These are phyloP conservation scores for Tetraneura akinire DNA, from an alignment of 1,140 invertebrate species.

Conservation along the genomic window DNA sequence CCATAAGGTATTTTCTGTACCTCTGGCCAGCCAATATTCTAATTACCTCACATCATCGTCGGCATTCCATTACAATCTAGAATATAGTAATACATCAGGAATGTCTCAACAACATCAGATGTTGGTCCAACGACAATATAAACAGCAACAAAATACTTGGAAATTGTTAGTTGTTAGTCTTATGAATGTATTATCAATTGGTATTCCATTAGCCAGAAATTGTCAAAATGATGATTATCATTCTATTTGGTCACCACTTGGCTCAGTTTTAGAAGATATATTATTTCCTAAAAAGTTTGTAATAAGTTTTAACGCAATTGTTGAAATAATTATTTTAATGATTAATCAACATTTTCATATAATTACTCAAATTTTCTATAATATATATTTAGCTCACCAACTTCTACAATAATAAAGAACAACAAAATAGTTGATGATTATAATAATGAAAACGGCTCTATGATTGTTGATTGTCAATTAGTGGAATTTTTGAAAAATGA, in stretches of 20 bases:
- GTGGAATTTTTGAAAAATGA: slow-evolving; percentile 83
- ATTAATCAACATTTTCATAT: no score
- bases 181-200: slow-evolving; percentile 77
- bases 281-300: slow-evolving; percentile 78
- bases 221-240: slow-evolving; percentile 69
- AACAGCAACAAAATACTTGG: slow-evolving; percentile 79
- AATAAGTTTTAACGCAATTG: no score
- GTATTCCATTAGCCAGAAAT: slow-evolving; percentile 82
- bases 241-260: slow-evolving; percentile 82
- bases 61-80: background rate
- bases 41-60: background rate
- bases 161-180: slow-evolving; percentile 80
- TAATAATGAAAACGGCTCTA: slow-evolving; percentile 79
- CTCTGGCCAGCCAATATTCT: slow-evolving; percentile 77
- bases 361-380: no score
- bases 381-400: background rate
- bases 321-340: no score
- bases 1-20: slow-evolving; percentile 68
- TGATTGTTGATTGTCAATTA: slow-evolving; percentile 83
- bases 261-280: slow-evolving; percentile 84
- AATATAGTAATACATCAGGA: background rate
- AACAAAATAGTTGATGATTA: slow-evolving; percentile 71
- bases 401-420: slow-evolving; percentile 56
- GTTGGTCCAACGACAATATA: background rate
- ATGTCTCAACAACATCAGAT: slow-evolving; percentile 5